Conservation (phyloP, 2,113 vertebrate genomes). For the Chamaea fasciata region DNA sequence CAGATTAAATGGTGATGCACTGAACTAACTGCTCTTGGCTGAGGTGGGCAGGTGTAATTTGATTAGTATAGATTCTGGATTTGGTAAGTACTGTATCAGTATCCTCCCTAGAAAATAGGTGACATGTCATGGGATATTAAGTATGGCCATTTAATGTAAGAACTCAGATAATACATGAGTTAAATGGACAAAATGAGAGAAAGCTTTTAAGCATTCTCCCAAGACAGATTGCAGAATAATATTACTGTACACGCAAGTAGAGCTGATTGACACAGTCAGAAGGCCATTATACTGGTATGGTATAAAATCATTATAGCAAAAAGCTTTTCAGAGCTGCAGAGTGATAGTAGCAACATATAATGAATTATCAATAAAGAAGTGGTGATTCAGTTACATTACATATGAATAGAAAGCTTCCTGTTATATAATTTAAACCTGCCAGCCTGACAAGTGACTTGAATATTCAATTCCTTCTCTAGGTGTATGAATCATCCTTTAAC, state of each 20-base stretch:
- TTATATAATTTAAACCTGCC: constrained; percentile 70
- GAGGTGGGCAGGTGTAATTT: constrained; percentile 61
- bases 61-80: constrained; percentile 80
- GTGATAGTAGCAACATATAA: constrained; percentile 66
- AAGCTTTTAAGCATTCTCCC: constrained; percentile 83
- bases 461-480: constrained; percentile 56
- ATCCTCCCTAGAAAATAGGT: constrained; percentile 78
- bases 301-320: constrained; percentile 76
- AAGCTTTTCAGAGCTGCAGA: constrained; percentile 69
- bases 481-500: constrained; percentile 43
- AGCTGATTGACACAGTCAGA: constrained; percentile 67
- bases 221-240: constrained; percentile 77
- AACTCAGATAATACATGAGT: constrained; percentile 83
- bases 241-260: constrained; percentile 69
- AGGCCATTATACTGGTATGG: constrained; percentile 73
- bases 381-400: constrained; percentile 70
- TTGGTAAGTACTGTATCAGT: constrained; percentile 72
- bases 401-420: constrained; percentile 75
- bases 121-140: constrained; percentile 80
- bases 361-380: constrained; percentile 79
- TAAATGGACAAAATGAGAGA: constrained; percentile 82
- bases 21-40: constrained; percentile 64
- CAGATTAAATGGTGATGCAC: constrained; percentile 80
- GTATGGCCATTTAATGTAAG: constrained; percentile 84
- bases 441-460: constrained; percentile 63